phyloP scores from a whole-genome alignment of 2,888 invertebrate genomes.

The Rapana venosa region DNA sequence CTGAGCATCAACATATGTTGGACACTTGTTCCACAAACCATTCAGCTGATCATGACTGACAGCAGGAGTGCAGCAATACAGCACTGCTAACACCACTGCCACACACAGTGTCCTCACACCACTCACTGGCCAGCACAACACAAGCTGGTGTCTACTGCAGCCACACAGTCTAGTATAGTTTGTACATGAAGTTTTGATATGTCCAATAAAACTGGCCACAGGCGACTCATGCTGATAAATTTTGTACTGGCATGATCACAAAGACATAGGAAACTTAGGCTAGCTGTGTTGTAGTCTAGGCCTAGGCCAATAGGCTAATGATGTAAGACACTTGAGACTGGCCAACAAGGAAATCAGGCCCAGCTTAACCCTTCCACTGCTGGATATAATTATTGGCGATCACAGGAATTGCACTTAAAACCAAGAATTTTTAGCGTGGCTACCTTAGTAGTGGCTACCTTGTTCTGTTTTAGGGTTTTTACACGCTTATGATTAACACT shows the following conservation, averaged over 20 bases:
- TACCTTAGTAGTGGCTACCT: no score
- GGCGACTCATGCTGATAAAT: neutral
- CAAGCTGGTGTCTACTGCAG: neutral
- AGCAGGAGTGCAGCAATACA: neutral
- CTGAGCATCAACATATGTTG: neutral
- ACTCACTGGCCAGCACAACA: neutral
- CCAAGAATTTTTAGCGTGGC: no score
- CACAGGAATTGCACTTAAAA: no score
- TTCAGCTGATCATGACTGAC: neutral
- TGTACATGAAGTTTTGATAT: neutral
- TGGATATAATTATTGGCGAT: no score
- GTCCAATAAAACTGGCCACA: slow-evolving; percentile 1
- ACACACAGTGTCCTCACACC: neutral
- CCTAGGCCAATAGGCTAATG: no score
- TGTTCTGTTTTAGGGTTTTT: no score
- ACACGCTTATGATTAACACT: no score
- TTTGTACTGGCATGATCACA: neutral
- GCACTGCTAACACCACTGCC: neutral
- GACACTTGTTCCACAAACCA: neutral
- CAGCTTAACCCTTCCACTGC: no score
- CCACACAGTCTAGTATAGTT: neutral
- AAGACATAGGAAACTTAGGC: no score
- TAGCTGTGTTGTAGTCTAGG: no score
- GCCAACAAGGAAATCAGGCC: no score
- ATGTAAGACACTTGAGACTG: no score